phyloP scores from a whole-genome alignment of 2,113 vertebrate species.

The Verasper variegatus region DNA sequence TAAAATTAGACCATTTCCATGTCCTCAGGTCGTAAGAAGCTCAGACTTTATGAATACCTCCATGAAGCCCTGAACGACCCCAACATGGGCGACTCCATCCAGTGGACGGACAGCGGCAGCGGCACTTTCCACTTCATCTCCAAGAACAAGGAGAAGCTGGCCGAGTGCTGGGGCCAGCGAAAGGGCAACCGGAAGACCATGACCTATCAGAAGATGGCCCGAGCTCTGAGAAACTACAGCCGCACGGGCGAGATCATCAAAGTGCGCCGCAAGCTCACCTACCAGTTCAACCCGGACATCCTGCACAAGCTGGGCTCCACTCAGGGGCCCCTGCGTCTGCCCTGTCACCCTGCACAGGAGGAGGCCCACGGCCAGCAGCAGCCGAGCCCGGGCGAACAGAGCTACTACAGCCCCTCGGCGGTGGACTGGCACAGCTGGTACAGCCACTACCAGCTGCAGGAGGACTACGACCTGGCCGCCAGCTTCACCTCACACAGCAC shows the following conservation, averaged over 20 bases:
- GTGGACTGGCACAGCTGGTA: constrained; percentile 85
- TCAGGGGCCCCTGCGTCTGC: constrained; percentile 57
- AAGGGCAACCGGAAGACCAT: constrained; percentile 98
- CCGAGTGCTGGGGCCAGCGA: constrained; percentile 94
- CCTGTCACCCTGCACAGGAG: constrained; percentile 76
- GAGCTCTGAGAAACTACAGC: constrained; percentile 95
- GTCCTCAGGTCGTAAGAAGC: constrained; percentile 89
- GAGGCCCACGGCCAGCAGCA: constrained; percentile 70
- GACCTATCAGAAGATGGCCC: constrained; percentile 99
- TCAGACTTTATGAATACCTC: constrained; percentile 94
- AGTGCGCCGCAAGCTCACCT: constrained; percentile 94
- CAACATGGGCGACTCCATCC: constrained; percentile 93
- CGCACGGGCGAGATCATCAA: constrained; percentile 95
- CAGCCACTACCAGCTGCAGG: constrained; percentile 81
- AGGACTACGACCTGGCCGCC: constrained; percentile 77
- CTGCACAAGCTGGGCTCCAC: constrained; percentile 86
- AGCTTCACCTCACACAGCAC: constrained; percentile 61
- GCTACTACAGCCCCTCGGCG: constrained; percentile 74
- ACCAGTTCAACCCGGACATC: constrained; percentile 92
- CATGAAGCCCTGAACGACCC: constrained; percentile 90
- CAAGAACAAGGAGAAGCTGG: constrained; percentile 97
- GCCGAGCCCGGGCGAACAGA: constrained; percentile 74
- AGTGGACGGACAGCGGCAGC: constrained; percentile 91
- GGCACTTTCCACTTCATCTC: constrained; percentile 97
- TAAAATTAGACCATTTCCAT: constrained; percentile 8